Evolutionary conservation across 2,888 invertebrate species (phyloP), one percentile per base, ranked within the genome.

Genomic region (Netelia fuscicornis): DNA sequence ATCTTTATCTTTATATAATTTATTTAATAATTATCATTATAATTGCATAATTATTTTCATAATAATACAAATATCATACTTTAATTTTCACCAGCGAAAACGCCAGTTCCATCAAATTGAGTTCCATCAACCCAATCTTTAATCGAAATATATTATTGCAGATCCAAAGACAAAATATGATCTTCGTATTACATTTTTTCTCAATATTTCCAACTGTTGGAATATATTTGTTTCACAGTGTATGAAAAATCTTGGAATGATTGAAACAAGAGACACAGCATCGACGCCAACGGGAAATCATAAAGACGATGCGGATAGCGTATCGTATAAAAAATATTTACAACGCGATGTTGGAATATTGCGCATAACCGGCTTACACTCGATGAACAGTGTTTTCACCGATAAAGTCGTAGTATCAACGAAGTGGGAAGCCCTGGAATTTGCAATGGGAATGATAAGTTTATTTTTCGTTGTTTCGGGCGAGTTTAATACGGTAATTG

Each of bases 301-400:
- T 56, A n/a, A 6, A 25, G 25, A 56, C 1, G 30, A 42, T 9
- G 23, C 30, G 6, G n/a, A 8, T 23, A 20, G 10, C 6, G 25
- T 10, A 10, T 25, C 71, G 11, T 80, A 65, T 52, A 52, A 80
- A 20, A 42, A 25, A 11, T 65, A 65, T 23, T 42, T 80, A 20
- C 56, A 56, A 6, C 37, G 30, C n/a, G 79, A 80, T 52, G 30
- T 80, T 3, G 44, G 72, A 56, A 65, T 80, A 44, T 42, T 80
- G 23, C 71, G 79, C 0, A 54, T 80, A 17, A 54, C 72, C 17
- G 79, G 79, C 13, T 72, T 72, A 25, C 64, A 56, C 17, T 80
- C 79, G n/a, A 80, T 80, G 44, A 42, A 65, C 42, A 72, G 56
- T 17, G 65, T 80, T 1, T 80, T 80, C 56, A 80, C 79, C 44